Evolutionary conservation across 92 coral and sea anemone genomes (phyloP), one percentile per base, ranked within the genome.

Genomic region (Umimayanthus chanpuru): DNA sequence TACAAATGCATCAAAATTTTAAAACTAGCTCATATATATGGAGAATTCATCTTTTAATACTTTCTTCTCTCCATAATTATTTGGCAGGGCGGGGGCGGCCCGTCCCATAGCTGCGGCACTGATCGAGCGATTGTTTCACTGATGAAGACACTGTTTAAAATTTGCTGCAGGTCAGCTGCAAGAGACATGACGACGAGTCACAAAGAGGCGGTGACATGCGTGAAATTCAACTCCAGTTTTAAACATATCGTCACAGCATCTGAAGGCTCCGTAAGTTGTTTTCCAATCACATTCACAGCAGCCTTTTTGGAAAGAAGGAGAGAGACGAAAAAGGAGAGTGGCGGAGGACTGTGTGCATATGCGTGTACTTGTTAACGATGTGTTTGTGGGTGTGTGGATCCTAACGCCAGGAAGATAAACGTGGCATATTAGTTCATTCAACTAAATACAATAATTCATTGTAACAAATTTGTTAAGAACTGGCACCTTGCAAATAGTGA

Each of bases 191-290:
- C 98, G n/a, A 97, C 98, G 38, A 95, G 98, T 10, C 99, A 97
- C 91, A 97, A 93, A 86, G 99, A 97, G 80, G 86, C 99, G 2
- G 98, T 97, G 44, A 90, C 91, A 49, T 91, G 98, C 44, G 91
- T 93, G 80, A 95, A 92, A 73, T 97, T 92, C 77, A 97, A 97
- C 96, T 91, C 81, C 81, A 95, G 99, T 76, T 97, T 97, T 53
- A 95, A 94, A 61, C 99, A 97, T 86, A 94, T 97, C 14, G 89
- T 97, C 47, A 97, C 99, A 4, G 98, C 97, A 21, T 97, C 99
- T 10, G 99, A 97, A 87, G 98, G 93, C 81, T 97, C 99, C 73
- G 99, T 97, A 81, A 91, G 99, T n/a, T n/a, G n/a, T n/a, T n/a
- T n/a, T n/a, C n/a, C n/a, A n/a, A n/a, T 91, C 80, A 18, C 32